These are phyloP conservation scores for Zaprionus lachaisei DNA, from an alignment of 1,140 invertebrate genomes.

Conservation along the genomic window DNA sequence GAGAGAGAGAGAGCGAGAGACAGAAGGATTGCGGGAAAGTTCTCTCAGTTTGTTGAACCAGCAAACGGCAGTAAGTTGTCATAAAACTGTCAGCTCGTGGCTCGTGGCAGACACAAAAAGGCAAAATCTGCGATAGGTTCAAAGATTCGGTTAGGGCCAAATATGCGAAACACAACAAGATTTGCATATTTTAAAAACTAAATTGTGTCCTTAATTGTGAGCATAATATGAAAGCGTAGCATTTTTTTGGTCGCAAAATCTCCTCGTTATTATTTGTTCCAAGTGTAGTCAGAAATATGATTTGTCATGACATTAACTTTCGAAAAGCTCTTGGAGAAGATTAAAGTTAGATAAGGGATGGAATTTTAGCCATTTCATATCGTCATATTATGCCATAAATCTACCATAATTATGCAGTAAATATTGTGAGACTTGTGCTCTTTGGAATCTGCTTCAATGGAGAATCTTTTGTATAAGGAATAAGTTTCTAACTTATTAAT, in stretches of 20 bases:
- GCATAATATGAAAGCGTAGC: conserved; percentile 8
- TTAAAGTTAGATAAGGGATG: background rate
- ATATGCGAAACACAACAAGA: conserved; percentile 34
- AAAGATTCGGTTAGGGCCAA: conserved; percentile 32
- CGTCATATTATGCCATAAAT: background rate
- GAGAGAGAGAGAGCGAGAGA: conserved; percentile 4
- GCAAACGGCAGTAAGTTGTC: conserved; percentile 49
- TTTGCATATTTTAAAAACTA: conserved; percentile 47
- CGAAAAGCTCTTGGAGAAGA: background rate
- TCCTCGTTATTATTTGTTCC: conserved; percentile 2
- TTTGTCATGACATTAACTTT: conserved; percentile 4
- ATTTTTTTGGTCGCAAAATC: conserved; percentile 10
- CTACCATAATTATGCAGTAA: background rate
- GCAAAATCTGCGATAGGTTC: conserved; percentile 61
- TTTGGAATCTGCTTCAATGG: background rate
- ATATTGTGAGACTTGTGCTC: background rate
- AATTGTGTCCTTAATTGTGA: conserved; percentile 38
- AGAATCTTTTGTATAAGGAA: background rate
- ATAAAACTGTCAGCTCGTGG: conserved; percentile 73
- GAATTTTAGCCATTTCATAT: background rate
- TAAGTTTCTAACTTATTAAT: background rate
- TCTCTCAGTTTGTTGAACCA: conserved; percentile 36
- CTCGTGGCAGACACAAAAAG: conserved; percentile 46
- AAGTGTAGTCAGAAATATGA: conserved; percentile 9
- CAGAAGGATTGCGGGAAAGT: conserved; percentile 1